Conservation (phyloP, 2,797 vertebrate genomes). For the Premnoplex brunnescens region DNA sequence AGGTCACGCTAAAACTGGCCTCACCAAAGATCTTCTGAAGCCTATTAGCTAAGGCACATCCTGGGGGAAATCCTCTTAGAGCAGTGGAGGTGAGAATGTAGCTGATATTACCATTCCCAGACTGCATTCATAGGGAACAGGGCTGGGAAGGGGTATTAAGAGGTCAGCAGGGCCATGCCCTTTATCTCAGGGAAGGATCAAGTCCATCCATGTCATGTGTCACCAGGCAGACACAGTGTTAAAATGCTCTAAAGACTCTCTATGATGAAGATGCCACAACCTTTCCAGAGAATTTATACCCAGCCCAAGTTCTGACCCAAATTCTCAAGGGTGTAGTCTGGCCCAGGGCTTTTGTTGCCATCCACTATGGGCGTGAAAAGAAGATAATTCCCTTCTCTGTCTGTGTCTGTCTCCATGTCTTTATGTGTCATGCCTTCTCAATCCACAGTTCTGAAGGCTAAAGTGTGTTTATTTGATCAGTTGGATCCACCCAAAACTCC, state of each 20-base stretch:
- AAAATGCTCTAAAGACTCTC: not conserved
- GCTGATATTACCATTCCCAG: not conserved
- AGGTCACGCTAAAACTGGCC: not conserved
- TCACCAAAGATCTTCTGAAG: not conserved
- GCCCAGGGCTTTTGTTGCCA: not conserved
- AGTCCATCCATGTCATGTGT: slow-evolving; percentile 8
- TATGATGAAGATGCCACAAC: not conserved
- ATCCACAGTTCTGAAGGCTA: not conserved
- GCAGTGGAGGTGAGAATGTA: slow-evolving; percentile 18
- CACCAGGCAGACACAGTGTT: not conserved
- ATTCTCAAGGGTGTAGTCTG: not conserved
- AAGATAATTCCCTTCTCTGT: not conserved
- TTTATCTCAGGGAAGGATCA: slow-evolving; percentile 5
- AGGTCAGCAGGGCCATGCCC: not conserved
- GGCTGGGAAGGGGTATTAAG: not conserved
- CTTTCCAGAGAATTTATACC: not conserved
- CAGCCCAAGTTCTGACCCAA: not conserved
- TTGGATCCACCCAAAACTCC: not conserved
- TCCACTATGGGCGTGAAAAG: not conserved
- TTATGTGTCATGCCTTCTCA: not conserved
- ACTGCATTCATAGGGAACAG: not conserved
- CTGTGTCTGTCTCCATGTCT: not conserved
- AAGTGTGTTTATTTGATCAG: not conserved
- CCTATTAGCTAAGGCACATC: slow-evolving; percentile 45
- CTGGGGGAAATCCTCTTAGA: slow-evolving; percentile 50